Evolutionary conservation across 2,113 vertebrate species (phyloP).

Genomic region (Eulacestoma nigropectus): DNA sequence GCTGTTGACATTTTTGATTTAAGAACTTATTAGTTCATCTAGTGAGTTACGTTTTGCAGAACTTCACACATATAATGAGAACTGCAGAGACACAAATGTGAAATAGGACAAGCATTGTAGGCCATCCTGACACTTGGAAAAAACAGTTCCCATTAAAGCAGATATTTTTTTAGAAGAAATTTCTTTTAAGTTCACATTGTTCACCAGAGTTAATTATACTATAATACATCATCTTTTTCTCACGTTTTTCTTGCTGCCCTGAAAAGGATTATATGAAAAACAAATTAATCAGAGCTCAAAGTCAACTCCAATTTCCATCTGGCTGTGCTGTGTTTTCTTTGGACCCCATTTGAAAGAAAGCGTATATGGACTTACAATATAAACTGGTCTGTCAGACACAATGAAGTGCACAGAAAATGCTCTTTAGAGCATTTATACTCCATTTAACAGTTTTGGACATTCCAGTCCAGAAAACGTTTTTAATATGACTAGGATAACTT

Average conservation of each 20-base stretch:
- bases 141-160: background rate
- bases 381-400: background rate
- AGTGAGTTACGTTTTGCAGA: background rate
- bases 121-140: background rate
- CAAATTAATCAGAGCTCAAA: conserved; percentile 62
- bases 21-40: background rate
- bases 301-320: conserved; percentile 24
- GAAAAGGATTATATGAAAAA: conserved; percentile 24
- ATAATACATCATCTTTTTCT: conserved; percentile 13
- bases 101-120: background rate
- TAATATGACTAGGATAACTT: background rate
- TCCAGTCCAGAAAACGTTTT: background rate
- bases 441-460: background rate
- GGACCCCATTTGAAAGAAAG: conserved; percentile 2
- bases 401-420: background rate
- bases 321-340: conserved; percentile 24
- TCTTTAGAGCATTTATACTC: background rate
- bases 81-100: background rate
- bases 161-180: background rate
- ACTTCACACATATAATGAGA: background rate
- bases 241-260: conserved; percentile 2
- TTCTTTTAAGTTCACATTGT: background rate
- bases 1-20: background rate
- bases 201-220: background rate
- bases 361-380: background rate